Percentiles rank a stretch among this genome's conserved stretches.
These are phyloP conservation scores for Halocaridina rubra DNA, from an alignment of 2,888 invertebrate genomes.

Conservation along the genomic window DNA sequence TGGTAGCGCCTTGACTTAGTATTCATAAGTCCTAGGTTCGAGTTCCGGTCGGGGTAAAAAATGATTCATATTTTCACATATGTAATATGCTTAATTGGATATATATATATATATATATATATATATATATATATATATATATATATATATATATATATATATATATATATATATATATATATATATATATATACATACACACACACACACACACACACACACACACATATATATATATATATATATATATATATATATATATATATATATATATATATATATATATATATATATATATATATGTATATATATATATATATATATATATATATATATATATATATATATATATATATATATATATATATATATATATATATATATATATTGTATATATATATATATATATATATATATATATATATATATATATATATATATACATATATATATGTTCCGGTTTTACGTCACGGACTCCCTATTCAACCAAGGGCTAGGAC, in stretches of 20 bases:
- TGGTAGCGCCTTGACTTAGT: no score
- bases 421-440: neutral
- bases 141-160: neutral
- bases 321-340: neutral
- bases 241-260: neutral
- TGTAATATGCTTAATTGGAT: no score
- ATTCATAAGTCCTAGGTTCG: no score
- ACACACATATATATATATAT: neutral
- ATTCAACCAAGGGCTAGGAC: no score
- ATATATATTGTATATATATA: no score
- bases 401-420: neutral
- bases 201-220: neutral
- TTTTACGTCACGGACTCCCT: no score
- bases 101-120: no score
- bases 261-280: conserved; percentile 13
- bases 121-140: neutral
- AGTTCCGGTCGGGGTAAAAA: no score
- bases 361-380: neutral
- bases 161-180: neutral
- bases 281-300: conserved; percentile 18
- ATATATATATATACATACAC: neutral
- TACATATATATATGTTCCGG: neutral
- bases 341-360: neutral
- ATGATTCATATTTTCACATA: no score
- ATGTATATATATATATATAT: conserved; percentile 17